Evolutionary conservation across 2,113 vertebrate genomes (phyloP).

Genomic region (Megaceryle torquata): DNA sequence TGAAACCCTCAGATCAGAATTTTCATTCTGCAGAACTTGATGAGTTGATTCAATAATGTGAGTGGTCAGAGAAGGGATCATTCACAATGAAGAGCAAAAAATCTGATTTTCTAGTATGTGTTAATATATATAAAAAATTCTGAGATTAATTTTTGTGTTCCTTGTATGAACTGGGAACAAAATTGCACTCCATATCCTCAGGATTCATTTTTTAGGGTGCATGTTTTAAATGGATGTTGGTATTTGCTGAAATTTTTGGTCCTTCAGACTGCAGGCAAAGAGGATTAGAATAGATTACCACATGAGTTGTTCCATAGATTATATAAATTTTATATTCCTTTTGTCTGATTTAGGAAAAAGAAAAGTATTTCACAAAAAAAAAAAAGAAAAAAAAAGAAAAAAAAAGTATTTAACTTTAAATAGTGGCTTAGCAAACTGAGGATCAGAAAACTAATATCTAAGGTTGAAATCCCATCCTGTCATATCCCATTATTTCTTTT

Average conservation of each 20-base stretch:
- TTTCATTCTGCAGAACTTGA: not conserved
- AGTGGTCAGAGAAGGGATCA: not conserved
- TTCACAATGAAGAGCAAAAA: not conserved
- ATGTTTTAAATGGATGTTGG: not conserved
- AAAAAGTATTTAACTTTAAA: conserved; percentile 22
- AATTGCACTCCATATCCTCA: not conserved
- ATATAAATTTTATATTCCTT: conserved; percentile 24
- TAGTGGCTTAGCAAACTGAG: conserved; percentile 1
- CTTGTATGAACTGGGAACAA: not conserved
- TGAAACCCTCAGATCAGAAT: not conserved
- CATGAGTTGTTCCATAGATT: conserved; percentile 1
- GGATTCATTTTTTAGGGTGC: not conserved
- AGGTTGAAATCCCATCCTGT: not conserved
- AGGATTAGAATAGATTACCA: conserved; percentile 51
- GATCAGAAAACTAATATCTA: conserved; percentile 30
- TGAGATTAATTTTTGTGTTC: not conserved
- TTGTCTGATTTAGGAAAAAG: not conserved
- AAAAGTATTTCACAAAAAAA: not conserved
- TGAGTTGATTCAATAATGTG: not conserved
- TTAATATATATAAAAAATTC: not conserved
- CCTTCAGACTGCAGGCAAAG: not conserved
- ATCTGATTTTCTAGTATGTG: not conserved
- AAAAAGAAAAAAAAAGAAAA: not conserved
- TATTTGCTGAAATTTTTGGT: not conserved
- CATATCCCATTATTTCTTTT: not conserved